Base-by-base conservation (phyloP, 2,797 vertebrate genomes). In the Falco peregrinus region DNA sequence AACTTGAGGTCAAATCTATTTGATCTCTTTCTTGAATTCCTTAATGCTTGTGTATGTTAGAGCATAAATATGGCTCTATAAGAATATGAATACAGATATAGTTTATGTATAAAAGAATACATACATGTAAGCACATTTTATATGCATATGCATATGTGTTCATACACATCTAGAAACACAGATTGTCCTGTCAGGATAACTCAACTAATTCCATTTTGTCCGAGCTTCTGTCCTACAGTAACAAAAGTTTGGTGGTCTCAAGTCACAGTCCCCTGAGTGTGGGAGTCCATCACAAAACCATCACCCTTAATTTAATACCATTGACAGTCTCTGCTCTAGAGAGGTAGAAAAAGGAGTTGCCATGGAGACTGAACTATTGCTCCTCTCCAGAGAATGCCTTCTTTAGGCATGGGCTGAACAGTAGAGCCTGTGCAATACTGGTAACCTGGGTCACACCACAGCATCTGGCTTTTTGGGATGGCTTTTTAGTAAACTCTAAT, bases 261-360 rank as follows among this genome's bases (percentile, higher is more conserved):
- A 93, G 5, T 67, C 70, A 77, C 25, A 43, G 35, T 73, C 51
- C 35, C 54, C 64, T 79, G 70, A 57, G 79, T 81, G 28, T n/a
- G 87, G 48, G 43, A 92, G 78, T 78, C 83, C 74, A 73, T 82
- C 90, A 89, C 65, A 93, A 95, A 97, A 50, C 53, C 41, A 96
- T 87, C 78, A 78, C 41, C 71, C 77, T 89, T 75, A 92, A 94
- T 94, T 94, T 88, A 95, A 87, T 51, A 84, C 54, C 96, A 71
- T 9, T 92, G 93, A 75, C 82, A 94, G 64, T 69, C 61, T 90
- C 50, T 57, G 51, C 51, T 89, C 85, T 91, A 69, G 89, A 81
- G 71, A 95, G 80, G 57, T 53, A 93, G 77, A 96, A 95, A 73
- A 71, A 84, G 59, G 77, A 91, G 81, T 97, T 97, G 86, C 93